These are phyloP conservation scores for Catotricha subobsoleta DNA, from an alignment of 2,888 invertebrate species.

Conservation along the genomic window DNA sequence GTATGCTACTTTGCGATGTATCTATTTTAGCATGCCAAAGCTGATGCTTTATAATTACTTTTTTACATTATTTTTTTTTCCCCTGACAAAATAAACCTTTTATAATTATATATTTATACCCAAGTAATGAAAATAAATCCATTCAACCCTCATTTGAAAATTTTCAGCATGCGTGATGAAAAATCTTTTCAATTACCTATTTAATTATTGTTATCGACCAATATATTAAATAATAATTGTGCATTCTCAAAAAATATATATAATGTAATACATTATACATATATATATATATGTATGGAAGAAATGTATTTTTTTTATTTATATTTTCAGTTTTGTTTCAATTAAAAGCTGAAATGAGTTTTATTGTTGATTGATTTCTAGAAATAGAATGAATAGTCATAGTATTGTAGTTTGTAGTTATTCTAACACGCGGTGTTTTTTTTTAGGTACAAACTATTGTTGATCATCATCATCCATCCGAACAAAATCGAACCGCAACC, in stretches of 20 bases:
- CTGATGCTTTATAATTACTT: not conserved
- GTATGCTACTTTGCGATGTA: not conserved
- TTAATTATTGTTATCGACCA: too few relatives aligned
- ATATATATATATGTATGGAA: too few relatives aligned
- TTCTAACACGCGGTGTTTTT: not conserved
- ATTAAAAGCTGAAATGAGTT: too few relatives aligned
- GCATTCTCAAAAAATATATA: too few relatives aligned
- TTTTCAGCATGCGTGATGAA: too few relatives aligned
- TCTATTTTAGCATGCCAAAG: not conserved
- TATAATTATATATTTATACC: not conserved
- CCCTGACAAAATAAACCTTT: not conserved
- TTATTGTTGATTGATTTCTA: not conserved
- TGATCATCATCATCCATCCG: constrained; percentile 58
- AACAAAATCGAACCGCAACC: constrained; percentile 51
- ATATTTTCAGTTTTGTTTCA: too few relatives aligned
- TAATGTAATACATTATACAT: too few relatives aligned
- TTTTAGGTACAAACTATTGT: constrained; percentile 81
- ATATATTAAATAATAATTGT: too few relatives aligned
- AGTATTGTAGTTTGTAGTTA: not conserved
- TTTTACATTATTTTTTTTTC: not conserved
- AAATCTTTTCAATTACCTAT: not conserved
- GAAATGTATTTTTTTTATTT: too few relatives aligned
- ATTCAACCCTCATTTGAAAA: not conserved
- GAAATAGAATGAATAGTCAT: not conserved
- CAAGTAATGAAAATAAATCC: not conserved